phyloP scores from a whole-genome alignment of 2,797 vertebrate genomes.

The Vipera ursinii region DNA sequence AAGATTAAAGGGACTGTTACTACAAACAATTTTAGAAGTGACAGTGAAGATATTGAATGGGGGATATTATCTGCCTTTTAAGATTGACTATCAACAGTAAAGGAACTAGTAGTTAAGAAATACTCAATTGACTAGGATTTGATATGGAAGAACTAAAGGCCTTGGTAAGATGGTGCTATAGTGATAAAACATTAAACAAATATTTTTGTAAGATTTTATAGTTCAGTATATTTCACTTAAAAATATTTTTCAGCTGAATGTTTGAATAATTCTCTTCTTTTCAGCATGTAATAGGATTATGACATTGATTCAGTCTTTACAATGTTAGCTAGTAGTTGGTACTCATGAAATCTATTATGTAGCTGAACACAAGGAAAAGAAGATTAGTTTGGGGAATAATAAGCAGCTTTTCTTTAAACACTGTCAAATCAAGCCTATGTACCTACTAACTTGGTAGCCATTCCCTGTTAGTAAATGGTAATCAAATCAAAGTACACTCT shows the following conservation, averaged over 20 bases:
- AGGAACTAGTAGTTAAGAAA: neutral
- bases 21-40: neutral
- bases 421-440: conserved; percentile 36
- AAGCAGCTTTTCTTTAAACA: conserved; percentile 65
- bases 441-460: conserved; percentile 53
- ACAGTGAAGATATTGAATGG: neutral
- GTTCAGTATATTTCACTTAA: conserved; percentile 56
- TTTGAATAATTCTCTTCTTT: conserved; percentile 68
- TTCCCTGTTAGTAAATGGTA: conserved; percentile 57
- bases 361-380: conserved; percentile 78
- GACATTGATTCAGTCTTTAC: conserved; percentile 70
- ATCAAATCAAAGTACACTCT: conserved; percentile 34
- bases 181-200: conserved; percentile 33
- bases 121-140: neutral
- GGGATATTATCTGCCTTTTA: neutral
- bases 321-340: conserved; percentile 59
- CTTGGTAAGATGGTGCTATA: conserved; percentile 13
- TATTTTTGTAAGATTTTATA: conserved; percentile 43
- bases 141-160: neutral
- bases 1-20: neutral
- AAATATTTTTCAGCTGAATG: conserved; percentile 63
- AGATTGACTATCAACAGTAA: neutral
- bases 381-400: conserved; percentile 78
- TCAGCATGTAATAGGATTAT: conserved; percentile 75
- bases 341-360: conserved; percentile 66